phyloP scores from a whole-genome alignment of 2,888 invertebrate species.

The Trachelus iudaicus region DNA sequence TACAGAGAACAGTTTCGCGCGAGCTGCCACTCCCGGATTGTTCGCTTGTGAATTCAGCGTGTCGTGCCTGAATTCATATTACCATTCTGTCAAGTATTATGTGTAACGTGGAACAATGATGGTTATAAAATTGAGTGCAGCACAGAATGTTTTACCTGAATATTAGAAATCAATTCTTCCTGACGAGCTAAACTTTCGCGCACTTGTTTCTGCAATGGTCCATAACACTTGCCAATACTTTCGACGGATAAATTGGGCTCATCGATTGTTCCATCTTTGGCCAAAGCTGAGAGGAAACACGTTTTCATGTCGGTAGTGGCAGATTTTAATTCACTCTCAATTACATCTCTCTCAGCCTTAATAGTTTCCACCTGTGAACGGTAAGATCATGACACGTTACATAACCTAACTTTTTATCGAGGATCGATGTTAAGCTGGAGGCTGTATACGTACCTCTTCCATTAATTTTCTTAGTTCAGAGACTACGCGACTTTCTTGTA shows the following conservation, averaged over 20 bases:
- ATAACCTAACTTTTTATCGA: conserved; percentile 38
- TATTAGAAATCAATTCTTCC: conserved; percentile 74
- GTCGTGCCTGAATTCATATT: conserved; percentile 53
- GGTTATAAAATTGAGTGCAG: conserved; percentile 4
- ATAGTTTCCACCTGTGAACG: conserved; percentile 78
- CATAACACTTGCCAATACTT: conserved; percentile 79
- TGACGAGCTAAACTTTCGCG: conserved; percentile 81
- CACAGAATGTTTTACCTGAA: conserved; percentile 68
- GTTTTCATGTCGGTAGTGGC: conserved; percentile 85
- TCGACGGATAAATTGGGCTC: conserved; percentile 80
- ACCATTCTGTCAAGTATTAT: background rate
- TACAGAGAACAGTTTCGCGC: conserved; percentile 84
- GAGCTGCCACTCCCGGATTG: conserved; percentile 66
- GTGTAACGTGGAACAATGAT: background rate
- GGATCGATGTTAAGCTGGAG: background rate
- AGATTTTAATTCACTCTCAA: conserved; percentile 88
- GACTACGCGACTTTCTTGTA: conserved; percentile 73
- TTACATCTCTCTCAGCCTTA: conserved; percentile 88
- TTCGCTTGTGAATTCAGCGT: conserved; percentile 69
- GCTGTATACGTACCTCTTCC: conserved; percentile 71
- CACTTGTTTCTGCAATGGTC: conserved; percentile 82
- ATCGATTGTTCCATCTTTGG: conserved; percentile 81
- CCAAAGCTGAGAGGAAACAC: conserved; percentile 80
- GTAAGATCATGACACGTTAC: conserved; percentile 40
- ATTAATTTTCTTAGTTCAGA: conserved; percentile 79